Conservation (phyloP, 2,888 invertebrate species). For the Bugula neritina region DNA sequence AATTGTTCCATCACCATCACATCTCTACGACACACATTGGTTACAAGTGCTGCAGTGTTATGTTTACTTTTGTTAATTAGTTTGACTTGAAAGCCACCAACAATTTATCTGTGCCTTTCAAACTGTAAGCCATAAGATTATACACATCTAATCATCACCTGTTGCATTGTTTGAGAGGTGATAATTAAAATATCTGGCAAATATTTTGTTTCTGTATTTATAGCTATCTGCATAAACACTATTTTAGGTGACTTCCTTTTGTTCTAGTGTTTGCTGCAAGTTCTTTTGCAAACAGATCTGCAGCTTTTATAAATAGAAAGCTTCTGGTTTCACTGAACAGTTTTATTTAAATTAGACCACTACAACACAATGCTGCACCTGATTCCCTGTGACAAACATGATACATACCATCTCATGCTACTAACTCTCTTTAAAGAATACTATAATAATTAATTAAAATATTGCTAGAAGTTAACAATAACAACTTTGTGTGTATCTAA, state of each 20-base stretch:
- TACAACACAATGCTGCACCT: neutral
- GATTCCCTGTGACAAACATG: no score
- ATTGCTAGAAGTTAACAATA: neutral
- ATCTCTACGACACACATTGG: no score
- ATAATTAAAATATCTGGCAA: neutral
- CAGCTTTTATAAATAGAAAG: neutral
- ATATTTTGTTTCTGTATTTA: neutral
- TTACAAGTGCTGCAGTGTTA: no score
- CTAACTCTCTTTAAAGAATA: slow-evolving; percentile 6
- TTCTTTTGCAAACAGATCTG: neutral
- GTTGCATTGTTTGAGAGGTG: neutral
- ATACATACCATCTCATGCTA: no score
- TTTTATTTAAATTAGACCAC: neutral
- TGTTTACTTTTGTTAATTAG: neutral
- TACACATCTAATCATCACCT: neutral
- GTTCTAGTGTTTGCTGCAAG: neutral
- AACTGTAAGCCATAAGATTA: neutral
- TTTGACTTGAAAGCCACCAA: neutral
- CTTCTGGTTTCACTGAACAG: neutral
- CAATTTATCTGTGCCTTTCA: neutral
- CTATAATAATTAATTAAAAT: slow-evolving; percentile 24
- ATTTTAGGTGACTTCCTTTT: neutral
- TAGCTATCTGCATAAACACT: neutral
- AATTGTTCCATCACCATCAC: no score
- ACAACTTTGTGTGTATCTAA: neutral